Evolutionary conservation across 2,888 invertebrate species (phyloP).

Genomic region (Synanthedon formicaeformis): DNA sequence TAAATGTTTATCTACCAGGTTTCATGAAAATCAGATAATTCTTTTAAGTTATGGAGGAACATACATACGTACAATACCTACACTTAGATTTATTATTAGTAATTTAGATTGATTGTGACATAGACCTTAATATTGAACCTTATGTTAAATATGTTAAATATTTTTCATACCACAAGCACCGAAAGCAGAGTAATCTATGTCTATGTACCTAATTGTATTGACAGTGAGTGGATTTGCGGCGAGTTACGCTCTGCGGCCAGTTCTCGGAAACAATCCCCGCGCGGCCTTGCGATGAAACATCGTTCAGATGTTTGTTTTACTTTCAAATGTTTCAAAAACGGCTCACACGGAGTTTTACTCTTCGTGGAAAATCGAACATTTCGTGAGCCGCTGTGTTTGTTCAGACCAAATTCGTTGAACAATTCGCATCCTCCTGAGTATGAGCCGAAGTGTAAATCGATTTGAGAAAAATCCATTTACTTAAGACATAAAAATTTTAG

Average conservation of each 20-base stretch:
- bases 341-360: slow-evolving; percentile 53
- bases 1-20: too few species aligned
- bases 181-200: background rate
- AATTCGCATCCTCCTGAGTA: slow-evolving; percentile 34
- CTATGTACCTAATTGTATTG: background rate
- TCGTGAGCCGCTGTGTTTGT: slow-evolving; percentile 50
- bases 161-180: too few species aligned
- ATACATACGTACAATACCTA: too few species aligned
- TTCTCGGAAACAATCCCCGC: slow-evolving; percentile 46
- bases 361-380: slow-evolving; percentile 43
- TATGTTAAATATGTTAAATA: too few species aligned
- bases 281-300: slow-evolving; percentile 57
- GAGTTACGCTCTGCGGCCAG: slow-evolving; percentile 4
- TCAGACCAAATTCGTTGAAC: slow-evolving; percentile 42
- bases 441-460: slow-evolving; percentile 16
- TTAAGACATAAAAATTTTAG: too few species aligned
- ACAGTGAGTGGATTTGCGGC: background rate
- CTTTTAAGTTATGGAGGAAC: too few species aligned
- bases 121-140: too few species aligned
- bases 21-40: too few species aligned
- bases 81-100: too few species aligned
- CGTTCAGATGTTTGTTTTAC: slow-evolving; percentile 56
- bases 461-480: background rate
- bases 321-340: slow-evolving; percentile 52
- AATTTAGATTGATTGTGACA: too few species aligned